phyloP scores from a whole-genome alignment of 2,888 invertebrate species.

The Drosophila prolongata region DNA sequence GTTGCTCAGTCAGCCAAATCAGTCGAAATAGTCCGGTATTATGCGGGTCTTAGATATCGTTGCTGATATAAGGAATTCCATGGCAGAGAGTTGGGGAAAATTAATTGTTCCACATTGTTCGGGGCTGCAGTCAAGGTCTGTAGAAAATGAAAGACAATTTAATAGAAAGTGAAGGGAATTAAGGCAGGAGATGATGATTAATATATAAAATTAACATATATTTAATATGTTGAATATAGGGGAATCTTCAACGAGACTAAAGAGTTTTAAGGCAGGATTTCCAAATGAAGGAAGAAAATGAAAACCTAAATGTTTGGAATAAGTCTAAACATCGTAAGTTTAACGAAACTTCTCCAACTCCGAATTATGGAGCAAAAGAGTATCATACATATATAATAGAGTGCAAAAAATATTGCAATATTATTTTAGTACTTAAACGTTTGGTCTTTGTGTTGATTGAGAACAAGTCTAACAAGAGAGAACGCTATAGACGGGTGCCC shows the following conservation, averaged over 20 bases:
- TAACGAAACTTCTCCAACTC: too few species aligned
- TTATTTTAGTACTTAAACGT: too few species aligned
- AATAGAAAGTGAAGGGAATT: conserved; percentile 37
- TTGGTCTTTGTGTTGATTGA: too few species aligned
- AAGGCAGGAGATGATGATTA: conserved; percentile 11
- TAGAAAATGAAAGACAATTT: conserved; percentile 32
- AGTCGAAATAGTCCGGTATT: conserved; percentile 11
- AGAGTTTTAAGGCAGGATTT: too few species aligned
- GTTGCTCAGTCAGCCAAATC: conserved; percentile 51
- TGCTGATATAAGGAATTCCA: conserved; percentile 28
- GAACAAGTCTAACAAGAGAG: too few species aligned
- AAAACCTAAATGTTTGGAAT: too few species aligned
- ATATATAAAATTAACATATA: not conserved
- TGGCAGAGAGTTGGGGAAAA: conserved; percentile 24
- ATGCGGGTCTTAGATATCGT: conserved; percentile 39
- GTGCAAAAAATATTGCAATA: too few species aligned
- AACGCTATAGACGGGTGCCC: too few species aligned
- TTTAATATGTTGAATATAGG: not conserved
- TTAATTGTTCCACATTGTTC: conserved; percentile 40
- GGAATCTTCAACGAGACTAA: not conserved
- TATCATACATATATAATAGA: too few species aligned
- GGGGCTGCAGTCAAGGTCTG: conserved; percentile 29
- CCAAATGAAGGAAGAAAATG: too few species aligned
- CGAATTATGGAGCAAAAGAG: too few species aligned
- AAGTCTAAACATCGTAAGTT: too few species aligned